A percentile compares a stretch with the other conserved stretches of the same genome.
phyloP scores from a whole-genome alignment of 2,797 vertebrate species.

The Sparidentex hasta region DNA sequence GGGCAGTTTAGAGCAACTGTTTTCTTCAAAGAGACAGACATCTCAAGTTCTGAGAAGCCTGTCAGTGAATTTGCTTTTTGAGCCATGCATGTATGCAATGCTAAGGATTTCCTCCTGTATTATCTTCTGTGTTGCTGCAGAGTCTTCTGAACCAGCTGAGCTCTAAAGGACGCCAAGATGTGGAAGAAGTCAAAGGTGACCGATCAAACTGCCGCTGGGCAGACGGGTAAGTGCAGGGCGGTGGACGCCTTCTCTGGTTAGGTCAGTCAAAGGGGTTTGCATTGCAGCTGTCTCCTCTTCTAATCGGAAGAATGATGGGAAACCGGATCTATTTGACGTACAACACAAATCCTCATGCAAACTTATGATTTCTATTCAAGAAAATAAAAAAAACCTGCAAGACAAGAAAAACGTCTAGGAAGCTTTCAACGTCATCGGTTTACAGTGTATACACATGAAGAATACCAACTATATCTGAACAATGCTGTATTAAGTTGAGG shows the following conservation, averaged over 20 bases:
- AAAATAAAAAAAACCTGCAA: constrained; percentile 3
- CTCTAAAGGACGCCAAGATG: constrained; percentile 76
- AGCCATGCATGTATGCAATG: background rate
- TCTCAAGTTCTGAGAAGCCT: background rate
- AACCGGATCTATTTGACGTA: constrained; percentile 29
- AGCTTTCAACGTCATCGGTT: background rate
- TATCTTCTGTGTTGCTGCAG: constrained; percentile 43
- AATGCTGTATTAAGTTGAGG: constrained; percentile 1
- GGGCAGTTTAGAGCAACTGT: constrained; percentile 15
- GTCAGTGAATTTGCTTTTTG: constrained; percentile 19
- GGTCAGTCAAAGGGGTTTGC: constrained; percentile 40
- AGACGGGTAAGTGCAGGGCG: constrained; percentile 82
- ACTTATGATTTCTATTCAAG: constrained; percentile 31
- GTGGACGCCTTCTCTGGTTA: constrained; percentile 13
- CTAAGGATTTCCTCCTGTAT: constrained; percentile 28
- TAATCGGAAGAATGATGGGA: constrained; percentile 5
- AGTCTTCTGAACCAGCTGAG: constrained; percentile 68
- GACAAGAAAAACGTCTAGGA: constrained; percentile 18
- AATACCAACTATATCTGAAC: constrained; percentile 17
- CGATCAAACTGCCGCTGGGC: constrained; percentile 84
- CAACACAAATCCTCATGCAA: constrained; percentile 14
- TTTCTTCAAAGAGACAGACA: constrained; percentile 6
- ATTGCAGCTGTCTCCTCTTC: constrained; percentile 37
- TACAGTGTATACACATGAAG: no score
- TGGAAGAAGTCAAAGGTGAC: constrained; percentile 84